Percentiles rank a stretch among this genome's conserved stretches.
phyloP scores from a whole-genome alignment of 2,113 vertebrate species.

The rabbit (Oryctolagus cuniculus) region mOryCun1.1 NC_091453.1:79976001-79976500 shows the following conservation, averaged over 20 bases:
- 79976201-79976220: not conserved
- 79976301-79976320: not conserved
- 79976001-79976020: not conserved
- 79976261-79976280: not conserved
- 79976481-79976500: not conserved
- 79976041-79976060: too few species aligned
- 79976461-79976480: not conserved
- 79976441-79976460: not conserved
- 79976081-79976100: not conserved
- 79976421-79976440: not conserved
- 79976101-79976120: not conserved
- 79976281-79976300: not conserved
- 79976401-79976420: not conserved
- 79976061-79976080: not conserved
- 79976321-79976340: not conserved
- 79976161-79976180: not conserved
- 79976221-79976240: not conserved
- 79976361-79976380: not conserved
- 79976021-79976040: not conserved
- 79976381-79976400: not conserved
- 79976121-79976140: not conserved
- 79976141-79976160: not conserved
- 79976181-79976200: not conserved
- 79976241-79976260: not conserved
- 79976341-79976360: not conserved